A percentile compares a stretch with the other conserved stretches of the same genome.
phyloP scores from a whole-genome alignment of 2,797 vertebrate species.

The Rhynchotus rufescens region DNA sequence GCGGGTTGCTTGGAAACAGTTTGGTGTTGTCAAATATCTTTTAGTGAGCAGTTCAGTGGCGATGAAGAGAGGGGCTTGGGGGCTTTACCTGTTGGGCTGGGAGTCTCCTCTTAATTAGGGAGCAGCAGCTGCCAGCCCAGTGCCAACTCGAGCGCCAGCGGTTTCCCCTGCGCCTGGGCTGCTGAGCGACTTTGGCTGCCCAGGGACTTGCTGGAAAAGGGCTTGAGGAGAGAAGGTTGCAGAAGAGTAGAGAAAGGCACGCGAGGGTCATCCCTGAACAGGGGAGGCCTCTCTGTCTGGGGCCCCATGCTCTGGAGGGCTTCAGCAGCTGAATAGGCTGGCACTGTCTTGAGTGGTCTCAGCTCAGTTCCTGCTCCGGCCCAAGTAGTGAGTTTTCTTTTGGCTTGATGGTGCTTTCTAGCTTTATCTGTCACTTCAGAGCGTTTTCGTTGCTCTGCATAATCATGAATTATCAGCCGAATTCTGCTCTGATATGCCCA shows the following conservation, averaged over 20 bases:
- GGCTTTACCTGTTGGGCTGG: neutral
- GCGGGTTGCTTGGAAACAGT: neutral
- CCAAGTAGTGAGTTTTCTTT: neutral
- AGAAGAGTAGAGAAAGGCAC: neutral
- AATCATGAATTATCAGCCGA: neutral
- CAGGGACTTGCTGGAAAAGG: neutral
- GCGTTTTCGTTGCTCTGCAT: neutral
- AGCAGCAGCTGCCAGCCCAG: neutral
- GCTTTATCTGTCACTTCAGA: neutral
- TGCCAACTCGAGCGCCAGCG: neutral
- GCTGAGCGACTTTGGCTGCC: neutral
- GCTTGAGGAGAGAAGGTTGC: neutral
- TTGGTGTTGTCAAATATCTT: neutral
- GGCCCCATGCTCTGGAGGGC: neutral
- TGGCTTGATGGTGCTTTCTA: neutral
- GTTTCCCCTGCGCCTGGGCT: neutral
- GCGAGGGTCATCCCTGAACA: neutral
- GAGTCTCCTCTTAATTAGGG: rapidly evolving
- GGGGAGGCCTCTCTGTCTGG: neutral
- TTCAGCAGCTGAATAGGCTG: neutral
- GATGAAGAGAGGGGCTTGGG: neutral
- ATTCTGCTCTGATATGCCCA: neutral
- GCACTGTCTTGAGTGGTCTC: neutral
- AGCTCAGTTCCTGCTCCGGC: neutral
- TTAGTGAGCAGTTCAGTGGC: neutral